These are phyloP conservation scores for Drosophila planitibia DNA, from an alignment of 2,888 invertebrate genomes.

Conservation along the genomic window DNA sequence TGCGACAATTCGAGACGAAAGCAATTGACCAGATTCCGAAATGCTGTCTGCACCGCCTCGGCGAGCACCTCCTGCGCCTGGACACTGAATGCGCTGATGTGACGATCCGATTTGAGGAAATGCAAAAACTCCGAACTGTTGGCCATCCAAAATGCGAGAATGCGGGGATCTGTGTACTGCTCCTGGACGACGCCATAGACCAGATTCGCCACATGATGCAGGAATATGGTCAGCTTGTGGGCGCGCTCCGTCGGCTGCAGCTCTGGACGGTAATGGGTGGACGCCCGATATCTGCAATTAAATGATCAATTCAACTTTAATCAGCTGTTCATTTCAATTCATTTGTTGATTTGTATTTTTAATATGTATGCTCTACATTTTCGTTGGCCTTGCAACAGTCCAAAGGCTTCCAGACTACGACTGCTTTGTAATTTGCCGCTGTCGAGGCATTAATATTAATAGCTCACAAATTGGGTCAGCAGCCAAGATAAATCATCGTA, in stretches of 20 bases:
- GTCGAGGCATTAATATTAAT: constrained; percentile 74
- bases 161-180: constrained; percentile 93
- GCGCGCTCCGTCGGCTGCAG: constrained; percentile 96
- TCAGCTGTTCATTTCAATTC: constrained; percentile 1
- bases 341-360: constrained; percentile 3
- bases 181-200: constrained; percentile 95
- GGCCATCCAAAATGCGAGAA: constrained; percentile 98
- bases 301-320: constrained; percentile 22
- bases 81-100: constrained; percentile 95
- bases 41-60: constrained; percentile 96
- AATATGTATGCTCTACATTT: constrained; percentile 3
- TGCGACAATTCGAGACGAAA: constrained; percentile 93
- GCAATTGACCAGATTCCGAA: constrained; percentile 91
- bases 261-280: constrained; percentile 97
- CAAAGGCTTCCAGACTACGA: constrained; percentile 10
- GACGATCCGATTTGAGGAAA: constrained; percentile 97
- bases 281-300: constrained; percentile 91
- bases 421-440: constrained; percentile 12
- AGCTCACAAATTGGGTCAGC: constrained; percentile 74
- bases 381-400: constrained; percentile 43
- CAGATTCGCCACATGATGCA: constrained; percentile 95
- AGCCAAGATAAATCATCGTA: constrained; percentile 78
- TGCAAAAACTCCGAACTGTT: constrained; percentile 98
- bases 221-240: constrained; percentile 94
- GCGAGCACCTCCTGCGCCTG: constrained; percentile 97